A percentile compares a stretch with the other conserved stretches of the same genome.
Evolutionary conservation across 1,140 invertebrate genomes (phyloP).

Genomic region (Lysiphlebus fabarum): DNA sequence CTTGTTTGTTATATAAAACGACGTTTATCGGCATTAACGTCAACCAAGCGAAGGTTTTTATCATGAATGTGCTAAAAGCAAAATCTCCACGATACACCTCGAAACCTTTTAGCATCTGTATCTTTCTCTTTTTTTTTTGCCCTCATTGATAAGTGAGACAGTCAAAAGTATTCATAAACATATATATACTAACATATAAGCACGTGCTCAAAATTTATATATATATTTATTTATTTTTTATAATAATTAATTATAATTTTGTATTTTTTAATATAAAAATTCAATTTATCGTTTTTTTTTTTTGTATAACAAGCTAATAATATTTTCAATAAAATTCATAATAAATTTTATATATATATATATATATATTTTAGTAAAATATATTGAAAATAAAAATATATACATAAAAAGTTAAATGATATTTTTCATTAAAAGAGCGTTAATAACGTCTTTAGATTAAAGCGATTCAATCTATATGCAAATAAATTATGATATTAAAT

Average conservation of each 20-base stretch:
- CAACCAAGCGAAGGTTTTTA: constrained; percentile 39
- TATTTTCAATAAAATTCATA: neutral
- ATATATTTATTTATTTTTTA: no score
- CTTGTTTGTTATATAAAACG: constrained; percentile 40
- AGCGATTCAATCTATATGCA: constrained; percentile 51
- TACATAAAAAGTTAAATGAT: neutral
- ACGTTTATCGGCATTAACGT: constrained; percentile 45
- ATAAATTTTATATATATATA: no score
- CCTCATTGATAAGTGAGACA: neutral
- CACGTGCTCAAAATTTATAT: no score
- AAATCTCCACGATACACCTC: constrained; percentile 54
- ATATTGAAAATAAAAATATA: neutral
- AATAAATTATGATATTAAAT: constrained; percentile 52
- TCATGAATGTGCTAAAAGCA: constrained; percentile 55
- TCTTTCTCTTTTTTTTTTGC: constrained; percentile 15
- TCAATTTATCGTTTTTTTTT: no score
- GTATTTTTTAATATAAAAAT: no score
- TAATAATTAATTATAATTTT: no score
- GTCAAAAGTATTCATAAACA: no score
- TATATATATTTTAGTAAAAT: no score
- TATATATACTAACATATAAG: no score
- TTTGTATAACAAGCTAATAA: no score
- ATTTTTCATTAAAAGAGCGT: constrained; percentile 9
- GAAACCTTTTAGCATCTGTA: constrained; percentile 55
- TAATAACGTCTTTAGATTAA: constrained; percentile 37